These are phyloP conservation scores for Diplodus sargus DNA, from an alignment of 2,797 vertebrate species.

Conservation along the genomic window DNA sequence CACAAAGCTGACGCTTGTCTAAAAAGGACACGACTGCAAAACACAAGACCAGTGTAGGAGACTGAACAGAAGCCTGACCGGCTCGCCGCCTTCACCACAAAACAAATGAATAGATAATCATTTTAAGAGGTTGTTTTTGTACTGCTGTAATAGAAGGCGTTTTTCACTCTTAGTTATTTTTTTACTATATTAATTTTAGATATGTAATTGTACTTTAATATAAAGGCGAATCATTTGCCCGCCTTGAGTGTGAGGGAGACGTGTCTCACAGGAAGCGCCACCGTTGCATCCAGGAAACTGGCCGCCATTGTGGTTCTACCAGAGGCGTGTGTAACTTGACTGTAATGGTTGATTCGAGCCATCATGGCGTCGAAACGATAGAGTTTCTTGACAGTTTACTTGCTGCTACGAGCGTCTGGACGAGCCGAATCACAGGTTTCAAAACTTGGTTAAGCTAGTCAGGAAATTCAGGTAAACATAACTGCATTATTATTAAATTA, in stretches of 20 bases:
- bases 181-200: fast-evolving
- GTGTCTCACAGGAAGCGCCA: constrained; percentile 70
- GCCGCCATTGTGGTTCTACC: constrained; percentile 80
- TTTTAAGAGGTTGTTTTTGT: fast-evolving
- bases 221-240: constrained; percentile 48
- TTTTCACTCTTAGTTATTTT: fast-evolving
- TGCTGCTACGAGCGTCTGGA: not conserved
- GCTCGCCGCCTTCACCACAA: not conserved
- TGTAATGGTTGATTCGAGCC: constrained; percentile 52
- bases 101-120: fast-evolving
- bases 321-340: fast-evolving
- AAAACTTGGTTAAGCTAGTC: constrained; percentile 32
- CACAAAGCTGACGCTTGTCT: constrained; percentile 79
- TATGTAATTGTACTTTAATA: not conserved
- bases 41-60: constrained; percentile 69
- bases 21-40: constrained; percentile 87
- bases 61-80: constrained; percentile 70
- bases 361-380: constrained; percentile 54
- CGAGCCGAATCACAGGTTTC: constrained; percentile 31
- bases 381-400: constrained; percentile 34
- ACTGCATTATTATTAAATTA: not conserved
- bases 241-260: constrained; percentile 50
- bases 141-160: fast-evolving
- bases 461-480: constrained; percentile 54
- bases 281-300: constrained; percentile 36